Percentiles rank a stretch among this genome's conserved stretches.
phyloP scores from a whole-genome alignment of 1,140 invertebrate genomes.

The Drosophila auraria region DNA sequence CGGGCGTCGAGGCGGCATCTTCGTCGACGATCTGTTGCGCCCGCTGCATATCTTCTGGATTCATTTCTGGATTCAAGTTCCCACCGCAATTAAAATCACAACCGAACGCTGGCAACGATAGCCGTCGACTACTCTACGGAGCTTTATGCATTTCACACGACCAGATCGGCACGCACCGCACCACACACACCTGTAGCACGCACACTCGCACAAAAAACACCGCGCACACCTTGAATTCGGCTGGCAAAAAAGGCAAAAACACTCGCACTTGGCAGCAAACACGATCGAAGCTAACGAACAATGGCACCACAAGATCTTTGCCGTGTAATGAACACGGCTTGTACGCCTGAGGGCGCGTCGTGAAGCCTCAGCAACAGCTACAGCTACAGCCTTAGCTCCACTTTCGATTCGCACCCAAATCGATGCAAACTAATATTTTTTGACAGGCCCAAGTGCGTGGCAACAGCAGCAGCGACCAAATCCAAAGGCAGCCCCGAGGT shows the following conservation, averaged over 20 bases:
- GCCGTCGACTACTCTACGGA: constrained; percentile 58
- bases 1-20: constrained; percentile 21
- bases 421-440: constrained; percentile 44
- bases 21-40: constrained; percentile 49
- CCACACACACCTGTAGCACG: constrained; percentile 44
- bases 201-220: constrained; percentile 27
- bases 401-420: constrained; percentile 66
- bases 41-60: constrained; percentile 60
- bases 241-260: constrained; percentile 75
- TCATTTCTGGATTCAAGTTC: constrained; percentile 46
- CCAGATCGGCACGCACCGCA: constrained; percentile 74
- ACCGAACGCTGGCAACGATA: constrained; percentile 62
- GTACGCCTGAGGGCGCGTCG: constrained; percentile 61
- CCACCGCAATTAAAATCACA: constrained; percentile 52
- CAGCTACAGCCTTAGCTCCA: constrained; percentile 31
- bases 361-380: constrained; percentile 25
- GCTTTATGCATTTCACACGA: constrained; percentile 80
- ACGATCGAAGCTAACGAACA: constrained; percentile 59
- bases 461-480: constrained; percentile 27
- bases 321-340: constrained; percentile 64
- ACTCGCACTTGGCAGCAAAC: constrained; percentile 27
- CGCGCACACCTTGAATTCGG: constrained; percentile 71
- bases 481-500: constrained; percentile 63
- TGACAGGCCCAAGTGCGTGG: constrained; percentile 69
- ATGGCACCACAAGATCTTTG: constrained; percentile 55